These are phyloP conservation scores for Dreissena polymorpha DNA, from an alignment of 1,140 invertebrate species.

Conservation along the genomic window DNA sequence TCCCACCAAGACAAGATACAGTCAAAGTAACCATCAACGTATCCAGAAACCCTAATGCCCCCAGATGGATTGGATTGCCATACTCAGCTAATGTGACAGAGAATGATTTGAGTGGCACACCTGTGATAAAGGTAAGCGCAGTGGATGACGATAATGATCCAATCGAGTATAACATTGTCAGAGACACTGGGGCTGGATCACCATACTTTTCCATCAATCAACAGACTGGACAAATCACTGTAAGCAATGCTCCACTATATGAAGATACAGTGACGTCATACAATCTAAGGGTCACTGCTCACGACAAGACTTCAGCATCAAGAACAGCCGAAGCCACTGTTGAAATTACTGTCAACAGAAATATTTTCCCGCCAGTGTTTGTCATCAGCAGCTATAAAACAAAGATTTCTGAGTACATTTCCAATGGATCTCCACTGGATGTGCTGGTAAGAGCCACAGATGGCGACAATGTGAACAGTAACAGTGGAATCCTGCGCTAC, in stretches of 20 bases:
- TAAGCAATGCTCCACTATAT: conserved; percentile 21
- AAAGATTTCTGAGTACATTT: conserved; percentile 40
- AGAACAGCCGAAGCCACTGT: conserved; percentile 2
- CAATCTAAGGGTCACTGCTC: conserved; percentile 26
- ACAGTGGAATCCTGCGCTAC: conserved; percentile 38
- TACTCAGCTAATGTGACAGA: conserved; percentile 62
- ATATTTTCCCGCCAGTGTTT: conserved; percentile 43
- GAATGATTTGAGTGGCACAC: conserved; percentile 54
- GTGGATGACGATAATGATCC: conserved; percentile 81
- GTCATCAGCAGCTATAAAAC: background rate
- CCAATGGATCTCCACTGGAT: background rate
- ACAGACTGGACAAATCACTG: conserved; percentile 19
- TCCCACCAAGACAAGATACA: conserved; percentile 18
- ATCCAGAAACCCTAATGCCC: conserved; percentile 62
- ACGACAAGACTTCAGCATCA: conserved; percentile 32
- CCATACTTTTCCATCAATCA: conserved; percentile 35
- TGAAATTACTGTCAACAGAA: conserved; percentile 26
- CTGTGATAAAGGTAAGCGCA: conserved; percentile 59
- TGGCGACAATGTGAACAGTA: conserved; percentile 33
- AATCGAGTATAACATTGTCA: conserved; percentile 20
- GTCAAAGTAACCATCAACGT: conserved; percentile 63
- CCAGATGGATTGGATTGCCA: conserved; percentile 47
- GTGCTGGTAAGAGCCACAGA: conserved; percentile 31
- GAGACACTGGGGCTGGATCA: conserved; percentile 20
- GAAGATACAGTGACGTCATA: conserved; percentile 22